These are phyloP conservation scores for Oophaga sylvatica DNA, from an alignment of 2,797 vertebrate species.

Conservation along the genomic window DNA sequence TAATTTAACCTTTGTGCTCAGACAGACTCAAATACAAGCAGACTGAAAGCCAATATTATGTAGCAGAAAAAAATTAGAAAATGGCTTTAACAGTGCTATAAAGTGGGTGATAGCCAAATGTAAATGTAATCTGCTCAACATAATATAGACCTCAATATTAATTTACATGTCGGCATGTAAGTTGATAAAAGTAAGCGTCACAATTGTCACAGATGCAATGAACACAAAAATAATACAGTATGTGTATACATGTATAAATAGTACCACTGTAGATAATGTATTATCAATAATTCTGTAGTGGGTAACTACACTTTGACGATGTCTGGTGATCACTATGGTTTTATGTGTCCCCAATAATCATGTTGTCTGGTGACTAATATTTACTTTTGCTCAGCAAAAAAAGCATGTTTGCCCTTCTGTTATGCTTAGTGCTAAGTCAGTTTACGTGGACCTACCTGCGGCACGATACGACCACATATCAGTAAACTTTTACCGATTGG, in stretches of 20 bases:
- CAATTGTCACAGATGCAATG: not conserved
- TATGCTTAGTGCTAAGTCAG: too few relatives aligned
- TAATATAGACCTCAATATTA: not conserved
- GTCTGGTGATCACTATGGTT: too few relatives aligned
- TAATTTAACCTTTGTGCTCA: constrained; percentile 55
- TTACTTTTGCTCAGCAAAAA: too few relatives aligned
- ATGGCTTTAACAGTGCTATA: not conserved
- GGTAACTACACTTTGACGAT: too few relatives aligned
- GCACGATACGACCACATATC: too few relatives aligned
- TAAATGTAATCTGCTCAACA: not conserved
- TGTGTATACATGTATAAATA: not conserved
- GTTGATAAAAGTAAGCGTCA: not conserved
- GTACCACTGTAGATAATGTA: not conserved
- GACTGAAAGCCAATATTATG: constrained; percentile 1
- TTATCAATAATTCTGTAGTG: too few relatives aligned
- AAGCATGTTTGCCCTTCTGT: too few relatives aligned
- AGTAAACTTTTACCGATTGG: too few relatives aligned
- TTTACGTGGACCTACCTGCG: too few relatives aligned
- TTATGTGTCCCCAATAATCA: too few relatives aligned
- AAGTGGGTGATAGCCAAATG: not conserved
- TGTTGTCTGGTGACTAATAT: too few relatives aligned
- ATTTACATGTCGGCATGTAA: not conserved
- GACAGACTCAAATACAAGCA: constrained; percentile 9
- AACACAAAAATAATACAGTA: not conserved
- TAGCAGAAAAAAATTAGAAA: not conserved